Evolutionary conservation across 2,888 invertebrate species (phyloP).

Genomic region (Drosophila tanythrix): DNA sequence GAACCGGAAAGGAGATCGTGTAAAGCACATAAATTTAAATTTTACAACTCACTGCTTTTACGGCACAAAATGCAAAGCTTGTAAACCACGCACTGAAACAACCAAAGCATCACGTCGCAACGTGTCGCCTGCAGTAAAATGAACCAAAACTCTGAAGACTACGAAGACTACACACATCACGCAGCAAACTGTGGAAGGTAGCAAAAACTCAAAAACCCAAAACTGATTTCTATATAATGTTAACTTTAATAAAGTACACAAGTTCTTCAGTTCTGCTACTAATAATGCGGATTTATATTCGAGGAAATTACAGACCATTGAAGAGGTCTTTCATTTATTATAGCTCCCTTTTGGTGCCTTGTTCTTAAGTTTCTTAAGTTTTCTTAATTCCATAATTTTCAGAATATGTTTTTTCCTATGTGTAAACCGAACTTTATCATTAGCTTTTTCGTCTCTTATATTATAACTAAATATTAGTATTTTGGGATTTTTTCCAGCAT

Average conservation of each 20-base stretch:
- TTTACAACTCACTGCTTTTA: conserved; percentile 53
- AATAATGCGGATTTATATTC: background rate
- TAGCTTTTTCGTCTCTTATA: too few relatives aligned
- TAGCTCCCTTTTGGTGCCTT: background rate
- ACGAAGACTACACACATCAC: background rate
- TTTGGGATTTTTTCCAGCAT: background rate
- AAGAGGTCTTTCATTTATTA: background rate
- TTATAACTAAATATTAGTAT: too few relatives aligned
- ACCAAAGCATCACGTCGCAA: conserved; percentile 1
- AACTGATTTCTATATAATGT: background rate
- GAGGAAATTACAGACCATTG: background rate
- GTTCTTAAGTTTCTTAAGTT: too few relatives aligned
- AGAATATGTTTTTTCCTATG: too few relatives aligned
- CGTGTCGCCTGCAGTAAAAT: background rate
- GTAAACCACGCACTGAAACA: background rate
- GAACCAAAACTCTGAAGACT: background rate
- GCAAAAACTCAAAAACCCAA: background rate
- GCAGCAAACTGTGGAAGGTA: background rate
- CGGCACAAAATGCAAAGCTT: conserved; percentile 9
- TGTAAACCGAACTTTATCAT: too few relatives aligned
- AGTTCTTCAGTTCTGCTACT: background rate
- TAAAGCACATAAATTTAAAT: conserved; percentile 55
- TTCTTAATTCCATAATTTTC: too few relatives aligned
- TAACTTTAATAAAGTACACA: background rate
- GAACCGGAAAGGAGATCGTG: conserved; percentile 27